Conservation (phyloP, 2,888 invertebrate genomes). For the Stenolophus ochropezus region DNA sequence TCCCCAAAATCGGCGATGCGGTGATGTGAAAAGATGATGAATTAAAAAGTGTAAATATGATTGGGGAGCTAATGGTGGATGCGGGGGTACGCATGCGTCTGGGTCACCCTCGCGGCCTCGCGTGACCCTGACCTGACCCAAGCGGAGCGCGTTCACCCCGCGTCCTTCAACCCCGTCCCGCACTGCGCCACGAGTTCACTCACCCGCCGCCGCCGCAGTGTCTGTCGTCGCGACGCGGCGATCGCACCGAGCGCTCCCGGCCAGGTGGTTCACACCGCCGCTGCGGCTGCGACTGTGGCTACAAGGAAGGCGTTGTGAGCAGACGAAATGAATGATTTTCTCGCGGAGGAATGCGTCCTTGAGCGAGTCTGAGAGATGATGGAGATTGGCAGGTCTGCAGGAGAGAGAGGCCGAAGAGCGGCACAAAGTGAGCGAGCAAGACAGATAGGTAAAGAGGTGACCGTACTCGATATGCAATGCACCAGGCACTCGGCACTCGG, state of each 20-base stretch:
- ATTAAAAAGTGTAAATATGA: conserved; percentile 35
- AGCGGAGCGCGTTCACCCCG: conserved; percentile 36
- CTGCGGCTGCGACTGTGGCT: no score
- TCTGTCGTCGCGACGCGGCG: conserved; percentile 31
- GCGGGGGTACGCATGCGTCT: conserved; percentile 31
- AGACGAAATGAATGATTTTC: conserved; percentile 57
- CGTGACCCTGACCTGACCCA: conserved; percentile 56
- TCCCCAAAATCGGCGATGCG: not conserved
- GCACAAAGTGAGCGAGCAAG: conserved; percentile 28
- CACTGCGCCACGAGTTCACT: conserved; percentile 20
- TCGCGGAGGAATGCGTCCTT: conserved; percentile 55
- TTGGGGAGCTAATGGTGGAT: conserved; percentile 26
- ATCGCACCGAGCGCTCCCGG: not conserved
- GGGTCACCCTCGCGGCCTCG: conserved; percentile 55
- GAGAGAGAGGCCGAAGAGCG: conserved; percentile 26
- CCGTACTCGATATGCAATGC: conserved; percentile 56
- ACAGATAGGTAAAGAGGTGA: conserved; percentile 41
- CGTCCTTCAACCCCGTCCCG: conserved; percentile 38
- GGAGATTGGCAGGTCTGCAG: conserved; percentile 53
- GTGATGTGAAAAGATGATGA: not conserved
- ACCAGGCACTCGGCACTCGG: conserved; percentile 8
- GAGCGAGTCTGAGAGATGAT: conserved; percentile 56
- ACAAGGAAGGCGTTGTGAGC: no score
- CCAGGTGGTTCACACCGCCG: conserved; percentile 38
- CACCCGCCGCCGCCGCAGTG: conserved; percentile 47